Evolutionary conservation across 2,888 invertebrate species (phyloP).

Genomic region (Spisula solida): DNA sequence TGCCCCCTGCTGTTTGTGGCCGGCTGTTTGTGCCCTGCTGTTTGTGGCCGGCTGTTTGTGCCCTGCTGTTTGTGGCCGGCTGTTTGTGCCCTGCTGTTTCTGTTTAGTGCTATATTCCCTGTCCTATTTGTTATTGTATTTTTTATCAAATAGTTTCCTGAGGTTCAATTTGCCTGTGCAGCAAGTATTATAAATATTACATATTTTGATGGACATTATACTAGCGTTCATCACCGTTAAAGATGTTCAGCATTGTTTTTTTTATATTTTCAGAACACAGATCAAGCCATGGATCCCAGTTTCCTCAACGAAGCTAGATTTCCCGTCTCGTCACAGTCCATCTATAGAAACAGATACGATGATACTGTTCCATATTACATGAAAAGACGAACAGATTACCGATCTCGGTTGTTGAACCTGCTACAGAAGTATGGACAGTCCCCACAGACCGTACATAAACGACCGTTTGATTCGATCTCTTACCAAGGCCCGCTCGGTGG

Average conservation of each 20-base stretch:
- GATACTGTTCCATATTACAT: conserved; percentile 24
- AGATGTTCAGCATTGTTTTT: not conserved
- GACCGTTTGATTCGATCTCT: conserved; percentile 55
- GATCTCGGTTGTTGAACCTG: not conserved
- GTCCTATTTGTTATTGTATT: too few relatives aligned
- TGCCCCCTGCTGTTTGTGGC: too few relatives aligned
- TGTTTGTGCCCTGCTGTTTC: too few relatives aligned
- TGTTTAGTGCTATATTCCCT: too few relatives aligned
- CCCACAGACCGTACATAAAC: conserved; percentile 13
- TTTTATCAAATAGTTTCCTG: too few relatives aligned
- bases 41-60: too few relatives aligned
- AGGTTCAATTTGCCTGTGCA: too few relatives aligned
- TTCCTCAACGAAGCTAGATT: not conserved
- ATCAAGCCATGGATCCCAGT: not conserved
- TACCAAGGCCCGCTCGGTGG: conserved; percentile 53
- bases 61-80: too few relatives aligned
- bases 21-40: too few relatives aligned
- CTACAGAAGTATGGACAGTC: not conserved
- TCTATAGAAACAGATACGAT: not conserved
- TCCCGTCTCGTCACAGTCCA: not conserved
- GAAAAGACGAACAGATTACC: conserved; percentile 33
- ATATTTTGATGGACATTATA: too few relatives aligned
- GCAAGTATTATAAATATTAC: too few relatives aligned
- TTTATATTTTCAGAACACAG: conserved; percentile 14
- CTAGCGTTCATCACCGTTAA: not conserved